These are phyloP conservation scores for Micropterix aruncella DNA, from an alignment of 2,888 invertebrate genomes.

Conservation along the genomic window DNA sequence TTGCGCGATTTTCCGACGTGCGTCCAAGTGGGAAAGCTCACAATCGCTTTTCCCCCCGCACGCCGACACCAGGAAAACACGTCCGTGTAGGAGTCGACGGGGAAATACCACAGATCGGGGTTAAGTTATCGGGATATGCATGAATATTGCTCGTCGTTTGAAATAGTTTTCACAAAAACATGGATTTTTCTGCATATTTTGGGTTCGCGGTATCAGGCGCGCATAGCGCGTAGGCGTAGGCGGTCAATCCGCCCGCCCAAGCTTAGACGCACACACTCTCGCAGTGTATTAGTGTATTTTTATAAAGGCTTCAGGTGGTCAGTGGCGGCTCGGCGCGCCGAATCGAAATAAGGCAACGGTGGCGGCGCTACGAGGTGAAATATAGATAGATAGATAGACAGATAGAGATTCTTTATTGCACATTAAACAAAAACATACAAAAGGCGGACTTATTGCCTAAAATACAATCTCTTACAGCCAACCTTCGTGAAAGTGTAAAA, in stretches of 20 bases:
- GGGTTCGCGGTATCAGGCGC: conserved; percentile 20
- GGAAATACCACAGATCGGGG: background rate
- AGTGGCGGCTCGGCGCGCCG: no score
- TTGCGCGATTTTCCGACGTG: background rate
- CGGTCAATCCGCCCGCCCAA: conserved; percentile 20
- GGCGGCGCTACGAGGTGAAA: no score
- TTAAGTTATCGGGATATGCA: background rate
- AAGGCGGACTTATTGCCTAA: no score
- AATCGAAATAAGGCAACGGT: no score
- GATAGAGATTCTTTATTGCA: no score
- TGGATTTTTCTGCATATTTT: conserved; percentile 36
- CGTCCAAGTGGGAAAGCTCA: background rate
- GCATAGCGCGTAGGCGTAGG: conserved; percentile 14
- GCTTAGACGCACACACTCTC: no score
- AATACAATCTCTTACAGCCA: no score
- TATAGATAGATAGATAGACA: no score
- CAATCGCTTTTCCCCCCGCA: background rate
- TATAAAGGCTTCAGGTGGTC: no score
- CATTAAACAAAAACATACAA: no score
- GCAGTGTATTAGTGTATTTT: no score
- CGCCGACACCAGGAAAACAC: background rate
- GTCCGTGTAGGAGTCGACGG: background rate
- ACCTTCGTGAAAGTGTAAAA: no score
- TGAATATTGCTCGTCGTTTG: conserved; percentile 8
- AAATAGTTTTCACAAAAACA: conserved; percentile 25